Base-by-base conservation (phyloP, 2,888 invertebrate species). In the Leptura quadrifasciata region DNA sequence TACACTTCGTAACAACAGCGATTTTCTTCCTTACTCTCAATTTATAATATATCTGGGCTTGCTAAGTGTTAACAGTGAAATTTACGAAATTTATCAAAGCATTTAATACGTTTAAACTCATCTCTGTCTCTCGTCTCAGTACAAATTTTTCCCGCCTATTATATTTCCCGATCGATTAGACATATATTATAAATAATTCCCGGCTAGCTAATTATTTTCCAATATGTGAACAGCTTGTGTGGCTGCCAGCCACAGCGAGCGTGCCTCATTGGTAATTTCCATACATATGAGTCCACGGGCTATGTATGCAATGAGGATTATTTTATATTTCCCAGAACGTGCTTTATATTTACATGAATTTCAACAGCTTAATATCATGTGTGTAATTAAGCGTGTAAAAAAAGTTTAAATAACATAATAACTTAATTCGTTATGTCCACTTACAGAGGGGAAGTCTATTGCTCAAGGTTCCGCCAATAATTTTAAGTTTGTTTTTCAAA, bases 161-260 rank as follows among this genome's bases (percentile, higher is more conserved):
- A 47, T 47, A 47, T 47, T 47, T 47, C n/a, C 47, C 47, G 47
- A 47, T 47, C 47, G 47, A 47, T 47, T 47, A 47, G 47, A 47
- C 47, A 47, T 47, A 47, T 10, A 39, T 39, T 39, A 39, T 47
- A 47, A 47, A 47, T 47, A 47, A 47, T 47, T 47, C 47, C 47
- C 47, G 47, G 47, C 15, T 5, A 47, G 47, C n/a, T n/a, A 47
- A 47, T 47, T 47, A 47, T 47, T 47, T 47, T 47, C 47, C 47
- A 47, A 47, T 47, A 47, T 47, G 47, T 47, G 47, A 47, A 47
- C n/a, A 47, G 47, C 47, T 47, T 47, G 47, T 47, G n/a, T 47
- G n/a, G 47, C 15, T n/a, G 47, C n/a, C 47, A 47, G 15, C 47
- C 47, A 47, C 47, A 47, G 12, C 47, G 47, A 15, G 47, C 47